Base-by-base conservation (phyloP, 2,888 invertebrate genomes). In the Noctua pronuba region DNA sequence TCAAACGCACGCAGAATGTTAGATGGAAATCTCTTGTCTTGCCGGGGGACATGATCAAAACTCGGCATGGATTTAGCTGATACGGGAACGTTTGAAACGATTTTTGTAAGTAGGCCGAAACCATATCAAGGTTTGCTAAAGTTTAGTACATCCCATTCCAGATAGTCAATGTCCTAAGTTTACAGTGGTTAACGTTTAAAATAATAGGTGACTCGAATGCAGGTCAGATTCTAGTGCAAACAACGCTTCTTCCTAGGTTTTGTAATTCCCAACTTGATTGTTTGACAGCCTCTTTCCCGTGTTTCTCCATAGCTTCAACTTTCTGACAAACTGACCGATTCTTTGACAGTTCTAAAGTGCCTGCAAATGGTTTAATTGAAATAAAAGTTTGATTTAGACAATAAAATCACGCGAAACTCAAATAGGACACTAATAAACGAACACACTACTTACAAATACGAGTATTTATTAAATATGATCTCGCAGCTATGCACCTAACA, bases 1-100 rank as follows among this genome's bases (percentile, higher is more conserved):
- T 52, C 46, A 64, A 78, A 74, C 38, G 10, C 46, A 58, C 11
- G 31, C n/a, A 49, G 10, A 55, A 49, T 70, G 41, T 24, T 58
- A 55, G 28, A 76, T 66, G 60, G 41, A 70, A 77, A 66, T 73
- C 41, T 58, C 41, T 65, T 58, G 77, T 58, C 24, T 62, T 55
- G 44, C 46, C 28, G 46, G 28, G 6, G 71, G 41, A n/a, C 55
- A 49, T 64, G 58, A 55, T 70, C 24, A 74, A 31, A 65, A 65
- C 64, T 79, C 24, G 16, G n/a, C 7, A 72, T 64, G 18, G 46
- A 31, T 44, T 60, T 77, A 21, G 3, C 24, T 52, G 66, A 1
- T 21, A 21, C n/a, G 18, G 31, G 11, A 65, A 18, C 2, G 24
- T 3, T 24, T 66, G 31, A 28, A 68, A 18, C 11, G 3, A 46